phyloP scores from a whole-genome alignment of 2,888 invertebrate genomes.

The Bimastos eiseni region DNA sequence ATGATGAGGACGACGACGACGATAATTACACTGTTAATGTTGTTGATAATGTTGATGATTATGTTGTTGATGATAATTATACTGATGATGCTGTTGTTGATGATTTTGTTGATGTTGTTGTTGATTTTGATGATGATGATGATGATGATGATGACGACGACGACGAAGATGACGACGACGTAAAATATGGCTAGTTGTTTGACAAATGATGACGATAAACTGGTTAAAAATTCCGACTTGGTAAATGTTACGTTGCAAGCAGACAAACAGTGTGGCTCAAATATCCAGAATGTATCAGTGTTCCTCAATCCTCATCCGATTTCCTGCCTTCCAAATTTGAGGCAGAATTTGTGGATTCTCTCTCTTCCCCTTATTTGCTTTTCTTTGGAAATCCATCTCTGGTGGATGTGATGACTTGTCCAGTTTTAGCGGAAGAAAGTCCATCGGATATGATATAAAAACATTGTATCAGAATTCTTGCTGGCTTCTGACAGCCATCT shows the following conservation, averaged over 20 bases:
- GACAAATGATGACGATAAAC: background rate
- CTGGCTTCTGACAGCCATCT: background rate
- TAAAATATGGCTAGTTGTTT: background rate
- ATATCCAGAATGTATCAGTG: too few relatives aligned
- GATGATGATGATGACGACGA: background rate
- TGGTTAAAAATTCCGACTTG: background rate
- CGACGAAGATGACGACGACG: background rate
- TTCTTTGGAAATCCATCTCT: background rate
- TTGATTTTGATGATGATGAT: background rate
- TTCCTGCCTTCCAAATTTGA: too few relatives aligned
- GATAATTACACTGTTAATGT: background rate
- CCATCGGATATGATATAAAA: background rate
- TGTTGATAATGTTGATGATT: background rate
- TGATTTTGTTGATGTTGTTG: background rate
- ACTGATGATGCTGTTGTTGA: background rate
- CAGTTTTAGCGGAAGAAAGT: background rate
- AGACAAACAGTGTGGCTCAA: background rate
- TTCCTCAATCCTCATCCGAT: too few relatives aligned
- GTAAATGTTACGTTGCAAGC: background rate
- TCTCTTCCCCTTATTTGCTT: background rate
- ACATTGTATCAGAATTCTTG: background rate
- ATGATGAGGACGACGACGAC: background rate
- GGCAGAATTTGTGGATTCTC: background rate
- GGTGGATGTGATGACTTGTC: background rate
- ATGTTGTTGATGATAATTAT: background rate